These are phyloP conservation scores for Pionites leucogaster DNA, from an alignment of 2,113 vertebrate species.

Conservation along the genomic window DNA sequence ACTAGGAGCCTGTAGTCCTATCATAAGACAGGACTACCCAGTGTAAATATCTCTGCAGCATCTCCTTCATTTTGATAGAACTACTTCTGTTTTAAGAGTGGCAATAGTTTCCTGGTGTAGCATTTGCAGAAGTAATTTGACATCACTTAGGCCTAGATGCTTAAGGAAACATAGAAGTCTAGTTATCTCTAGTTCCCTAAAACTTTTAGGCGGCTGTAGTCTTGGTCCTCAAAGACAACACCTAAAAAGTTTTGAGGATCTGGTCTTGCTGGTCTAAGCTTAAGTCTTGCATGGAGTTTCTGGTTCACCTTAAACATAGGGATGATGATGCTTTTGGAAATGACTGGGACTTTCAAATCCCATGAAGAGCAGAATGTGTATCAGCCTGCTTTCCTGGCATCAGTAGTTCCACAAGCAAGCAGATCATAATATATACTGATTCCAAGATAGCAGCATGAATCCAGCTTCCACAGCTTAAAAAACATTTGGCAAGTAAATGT, in stretches of 20 bases:
- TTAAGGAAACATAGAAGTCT: background rate
- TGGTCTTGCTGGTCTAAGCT: background rate
- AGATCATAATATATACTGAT: background rate
- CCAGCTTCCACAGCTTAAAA: background rate
- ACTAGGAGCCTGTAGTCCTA: background rate
- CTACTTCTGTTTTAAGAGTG: background rate
- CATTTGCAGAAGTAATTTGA: background rate
- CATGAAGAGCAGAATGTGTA: background rate
- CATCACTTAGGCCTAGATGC: background rate
- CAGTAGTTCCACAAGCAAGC: background rate
- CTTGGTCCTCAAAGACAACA: background rate
- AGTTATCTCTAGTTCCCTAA: background rate
- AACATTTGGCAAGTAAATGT: background rate
- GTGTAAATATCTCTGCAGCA: background rate
- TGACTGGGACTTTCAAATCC: background rate
- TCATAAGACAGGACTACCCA: background rate
- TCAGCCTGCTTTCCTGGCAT: background rate
- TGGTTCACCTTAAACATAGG: background rate
- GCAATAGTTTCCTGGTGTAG: background rate
- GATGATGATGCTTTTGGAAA: background rate
- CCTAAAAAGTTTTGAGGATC: background rate
- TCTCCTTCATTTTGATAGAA: background rate
- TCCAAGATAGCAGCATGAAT: background rate
- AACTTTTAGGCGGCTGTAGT: background rate
- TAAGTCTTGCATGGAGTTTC: background rate